These are phyloP conservation scores for Diplosoma virens DNA, from an alignment of 23 tunicate genomes.

Conservation along the genomic window DNA sequence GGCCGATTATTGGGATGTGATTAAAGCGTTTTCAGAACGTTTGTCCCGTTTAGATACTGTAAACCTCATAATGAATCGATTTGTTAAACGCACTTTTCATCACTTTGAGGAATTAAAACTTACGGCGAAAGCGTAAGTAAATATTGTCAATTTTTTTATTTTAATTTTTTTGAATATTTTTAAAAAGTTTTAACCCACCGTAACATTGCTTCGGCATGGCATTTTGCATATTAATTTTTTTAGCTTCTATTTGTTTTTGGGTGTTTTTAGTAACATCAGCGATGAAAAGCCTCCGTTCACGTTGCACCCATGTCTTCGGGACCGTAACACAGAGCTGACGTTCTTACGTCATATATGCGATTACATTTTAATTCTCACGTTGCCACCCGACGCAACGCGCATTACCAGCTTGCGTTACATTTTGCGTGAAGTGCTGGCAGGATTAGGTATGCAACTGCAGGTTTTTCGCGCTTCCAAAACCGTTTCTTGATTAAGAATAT, in stretches of 20 bases:
- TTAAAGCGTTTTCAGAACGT: constrained; percentile 54
- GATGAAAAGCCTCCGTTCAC: constrained; percentile 56
- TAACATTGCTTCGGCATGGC: no score
- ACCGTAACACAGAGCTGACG: constrained; percentile 54
- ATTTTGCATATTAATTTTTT: neutral
- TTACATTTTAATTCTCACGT: constrained; percentile 62
- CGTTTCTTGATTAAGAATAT: neutral
- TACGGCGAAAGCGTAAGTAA: constrained; percentile 42
- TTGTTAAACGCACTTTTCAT: constrained; percentile 14
- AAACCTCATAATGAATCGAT: constrained; percentile 76
- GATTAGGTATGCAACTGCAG: constrained; percentile 38
- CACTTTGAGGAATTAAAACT: constrained; percentile 65
- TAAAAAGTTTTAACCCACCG: no score
- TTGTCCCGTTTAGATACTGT: constrained; percentile 67
- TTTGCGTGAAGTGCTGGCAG: constrained; percentile 78
- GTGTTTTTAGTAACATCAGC: neutral
- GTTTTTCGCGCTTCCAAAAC: no score
- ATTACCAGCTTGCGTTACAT: constrained; percentile 69
- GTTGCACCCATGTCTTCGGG: constrained; percentile 70
- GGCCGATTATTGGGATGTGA: constrained; percentile 87
- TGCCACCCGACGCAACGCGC: constrained; percentile 53
- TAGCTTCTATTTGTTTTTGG: neutral
- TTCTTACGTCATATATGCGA: constrained; percentile 69
- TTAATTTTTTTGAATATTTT: neutral
- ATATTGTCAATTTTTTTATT: neutral